Base-by-base conservation (phyloP, 2,797 vertebrate species). In the Mallotus villosus region DNA sequence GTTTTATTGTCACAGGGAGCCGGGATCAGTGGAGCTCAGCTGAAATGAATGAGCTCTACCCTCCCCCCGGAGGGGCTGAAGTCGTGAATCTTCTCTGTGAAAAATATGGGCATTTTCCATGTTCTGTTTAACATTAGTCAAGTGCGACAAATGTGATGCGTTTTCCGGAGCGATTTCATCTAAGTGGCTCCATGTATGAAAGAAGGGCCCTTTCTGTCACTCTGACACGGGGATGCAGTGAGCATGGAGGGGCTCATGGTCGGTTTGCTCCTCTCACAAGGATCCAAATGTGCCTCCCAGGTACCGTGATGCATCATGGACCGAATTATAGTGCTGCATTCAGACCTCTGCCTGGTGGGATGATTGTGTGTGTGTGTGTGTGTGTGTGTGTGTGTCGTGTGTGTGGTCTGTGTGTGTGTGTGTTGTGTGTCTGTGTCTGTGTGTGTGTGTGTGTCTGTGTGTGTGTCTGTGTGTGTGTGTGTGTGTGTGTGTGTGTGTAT, bases 121-220 rank as follows among this genome's bases (percentile, higher is more conserved):
- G 22, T 22, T 19, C 27, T 63, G 21, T 72, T 68, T 29, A 57
- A 34, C 34, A 68, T 64, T 72, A 68, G 29, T 63, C 22, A 63
- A 41, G 59, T 57, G 74, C 74, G 41, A 37, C 46, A 62, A 58
- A 62, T 58, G n/a, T 17, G 29, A 4, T n/a, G 16, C 24, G 19
- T 16, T 46, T 37, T 63, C 19, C n/a, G 41, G n/a, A 51, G 46
- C 22, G n/a, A 14, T 57, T 64, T 68, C 22, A 17, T 19, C 24
- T 46, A 66, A 68, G 27, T 62, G 16, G 19, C 17, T 58, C 59
- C 34, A 16, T 51, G 29, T 17, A 41, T 71, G 24, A 71, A 51
- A 59, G 53, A 53, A 66, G 27, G 32, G 61, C 29, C 41, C n/a
- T 34, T 65, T 65, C 66, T 46, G n/a, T 72, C 22, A 41, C 5